Evolutionary conservation across 2,113 vertebrate genomes (phyloP).

Genomic region (Megaceryle maxima): DNA sequence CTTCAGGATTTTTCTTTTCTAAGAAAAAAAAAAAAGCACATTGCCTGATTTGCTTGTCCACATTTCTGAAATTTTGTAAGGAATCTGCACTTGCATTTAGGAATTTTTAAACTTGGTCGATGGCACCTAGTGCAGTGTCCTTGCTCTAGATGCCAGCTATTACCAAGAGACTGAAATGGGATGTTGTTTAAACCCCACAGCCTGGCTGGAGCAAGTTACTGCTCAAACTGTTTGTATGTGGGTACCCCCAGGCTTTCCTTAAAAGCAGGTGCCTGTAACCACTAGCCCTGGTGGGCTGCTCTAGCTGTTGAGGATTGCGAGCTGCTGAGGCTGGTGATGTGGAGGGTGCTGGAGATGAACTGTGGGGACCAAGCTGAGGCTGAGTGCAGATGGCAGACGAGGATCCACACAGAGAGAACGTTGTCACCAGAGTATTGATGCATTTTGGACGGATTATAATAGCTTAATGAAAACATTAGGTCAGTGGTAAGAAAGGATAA

Average conservation of each 20-base stretch:
- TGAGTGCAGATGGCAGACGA: fast-evolving
- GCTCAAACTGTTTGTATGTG: fast-evolving
- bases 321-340: neutral
- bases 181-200: neutral
- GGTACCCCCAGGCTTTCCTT: neutral
- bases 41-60: neutral
- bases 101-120: neutral
- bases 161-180: neutral
- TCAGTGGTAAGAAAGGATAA: neutral
- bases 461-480: neutral
- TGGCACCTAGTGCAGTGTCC: fast-evolving
- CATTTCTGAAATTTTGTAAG: neutral
- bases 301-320: neutral
- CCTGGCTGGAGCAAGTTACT: neutral
- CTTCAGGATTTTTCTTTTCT: neutral
- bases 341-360: neutral
- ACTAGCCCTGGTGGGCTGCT: neutral
- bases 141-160: neutral
- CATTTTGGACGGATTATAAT: neutral
- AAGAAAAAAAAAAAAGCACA: neutral
- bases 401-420: fast-evolving
- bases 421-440: neutral
- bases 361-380: neutral
- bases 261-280: neutral
- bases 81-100: neutral